Evolutionary conservation across 64 coral and sea anemone species (phyloP).

Genomic region (Acropora tenuis): DNA sequence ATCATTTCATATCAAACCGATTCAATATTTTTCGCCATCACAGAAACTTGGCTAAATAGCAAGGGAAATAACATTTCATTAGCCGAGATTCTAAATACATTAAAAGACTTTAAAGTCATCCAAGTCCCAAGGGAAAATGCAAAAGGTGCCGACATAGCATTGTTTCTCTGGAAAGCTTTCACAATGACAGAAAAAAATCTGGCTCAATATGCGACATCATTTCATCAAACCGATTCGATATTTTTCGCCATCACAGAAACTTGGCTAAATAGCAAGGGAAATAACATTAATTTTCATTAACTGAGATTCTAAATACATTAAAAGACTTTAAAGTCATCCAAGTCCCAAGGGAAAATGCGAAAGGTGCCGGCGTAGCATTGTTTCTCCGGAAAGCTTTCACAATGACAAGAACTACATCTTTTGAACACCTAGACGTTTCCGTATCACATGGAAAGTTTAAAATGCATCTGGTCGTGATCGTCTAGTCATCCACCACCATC

Average conservation of each 20-base stretch:
- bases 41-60: slow-evolving; percentile 30
- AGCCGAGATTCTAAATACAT: slow-evolving; percentile 40
- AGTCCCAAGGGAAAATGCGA: slow-evolving; percentile 37
- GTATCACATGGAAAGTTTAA: slow-evolving; percentile 14
- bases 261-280: slow-evolving; percentile 3
- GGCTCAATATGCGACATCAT: slow-evolving; percentile 25
- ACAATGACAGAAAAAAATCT: neutral
- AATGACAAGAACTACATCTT: neutral
- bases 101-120: slow-evolving; percentile 36
- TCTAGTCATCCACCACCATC: slow-evolving; percentile 2
- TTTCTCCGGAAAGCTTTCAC: slow-evolving; percentile 32
- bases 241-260: slow-evolving; percentile 39
- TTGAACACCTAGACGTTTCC: slow-evolving; percentile 33
- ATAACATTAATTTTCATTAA: slow-evolving; percentile 5
- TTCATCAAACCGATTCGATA: slow-evolving; percentile 19
- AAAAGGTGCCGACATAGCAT: slow-evolving; percentile 18
- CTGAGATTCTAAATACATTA: slow-evolving; percentile 31
- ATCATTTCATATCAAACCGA: slow-evolving; percentile 3
- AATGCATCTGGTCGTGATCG: slow-evolving; percentile 1
- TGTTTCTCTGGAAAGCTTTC: slow-evolving; percentile 32
- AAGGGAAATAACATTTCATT: slow-evolving; percentile 24
- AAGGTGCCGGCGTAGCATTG: slow-evolving; percentile 17
- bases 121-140: slow-evolving; percentile 33
- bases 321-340: slow-evolving; percentile 36
- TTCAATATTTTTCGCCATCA: slow-evolving; percentile 30